These are phyloP conservation scores for Pteropus rufus DNA, from an alignment of 2,797 vertebrate genomes.

Conservation along the genomic window DNA sequence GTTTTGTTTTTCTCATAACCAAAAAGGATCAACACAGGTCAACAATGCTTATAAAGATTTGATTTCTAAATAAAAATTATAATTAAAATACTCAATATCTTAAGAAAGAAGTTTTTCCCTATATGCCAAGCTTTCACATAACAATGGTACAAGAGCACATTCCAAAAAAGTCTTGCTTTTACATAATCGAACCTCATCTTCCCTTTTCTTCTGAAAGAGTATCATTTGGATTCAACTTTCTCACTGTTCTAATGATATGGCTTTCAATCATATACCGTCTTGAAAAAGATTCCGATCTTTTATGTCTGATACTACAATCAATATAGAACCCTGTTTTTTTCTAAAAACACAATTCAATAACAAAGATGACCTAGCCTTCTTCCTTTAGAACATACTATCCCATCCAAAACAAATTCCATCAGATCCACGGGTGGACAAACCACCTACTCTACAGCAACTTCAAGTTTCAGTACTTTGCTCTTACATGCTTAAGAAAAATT, in stretches of 20 bases:
- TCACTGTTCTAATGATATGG: neutral
- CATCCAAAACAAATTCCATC: neutral
- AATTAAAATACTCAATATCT: neutral
- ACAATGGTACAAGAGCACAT: neutral
- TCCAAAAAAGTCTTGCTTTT: neutral
- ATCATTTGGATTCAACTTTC: neutral
- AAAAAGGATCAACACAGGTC: neutral
- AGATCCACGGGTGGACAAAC: neutral
- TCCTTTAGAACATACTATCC: neutral
- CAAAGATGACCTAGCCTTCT: neutral
- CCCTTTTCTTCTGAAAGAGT: neutral
- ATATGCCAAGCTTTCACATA: neutral
- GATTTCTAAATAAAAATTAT: neutral
- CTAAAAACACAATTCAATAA: neutral
- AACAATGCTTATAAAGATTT: neutral
- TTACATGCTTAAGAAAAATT: neutral
- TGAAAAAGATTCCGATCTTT: neutral
- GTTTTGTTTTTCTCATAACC: neutral
- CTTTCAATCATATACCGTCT: neutral
- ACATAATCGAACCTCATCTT: neutral
- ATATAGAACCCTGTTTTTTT: neutral
- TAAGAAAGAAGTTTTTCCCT: neutral
- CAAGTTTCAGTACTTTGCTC: neutral
- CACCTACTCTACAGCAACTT: neutral
- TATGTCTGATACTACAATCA: neutral